Conservation (phyloP, 2,113 vertebrate species). For the Cyrtonyx montezumae region DNA sequence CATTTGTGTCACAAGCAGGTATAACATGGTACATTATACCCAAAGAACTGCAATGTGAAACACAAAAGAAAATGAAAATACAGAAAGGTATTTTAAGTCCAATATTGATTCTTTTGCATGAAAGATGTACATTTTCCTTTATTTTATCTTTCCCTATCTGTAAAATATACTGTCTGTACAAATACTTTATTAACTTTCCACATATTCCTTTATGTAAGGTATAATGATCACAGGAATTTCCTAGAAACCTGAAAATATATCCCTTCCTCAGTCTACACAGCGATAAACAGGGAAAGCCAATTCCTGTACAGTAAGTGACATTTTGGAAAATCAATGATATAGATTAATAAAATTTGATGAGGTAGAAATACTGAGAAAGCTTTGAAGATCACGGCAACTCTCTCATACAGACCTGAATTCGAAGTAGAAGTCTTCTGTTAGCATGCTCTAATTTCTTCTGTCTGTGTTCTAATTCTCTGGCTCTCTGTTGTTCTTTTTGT, state of each 20-base stretch:
- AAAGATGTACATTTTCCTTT: background rate
- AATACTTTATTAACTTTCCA: background rate
- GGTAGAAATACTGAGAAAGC: constrained; percentile 3
- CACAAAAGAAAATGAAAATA: background rate
- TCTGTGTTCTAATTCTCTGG: constrained; percentile 92
- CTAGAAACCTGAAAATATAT: background rate
- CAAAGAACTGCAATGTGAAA: background rate
- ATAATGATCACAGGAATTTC: background rate
- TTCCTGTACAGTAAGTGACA: constrained; percentile 9
- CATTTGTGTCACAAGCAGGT: constrained; percentile 28
- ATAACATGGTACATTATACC: background rate
- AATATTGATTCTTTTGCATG: background rate
- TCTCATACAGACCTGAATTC: constrained; percentile 91
- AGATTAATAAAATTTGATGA: constrained; percentile 40
- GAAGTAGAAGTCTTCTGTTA: constrained; percentile 91
- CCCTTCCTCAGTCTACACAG: background rate
- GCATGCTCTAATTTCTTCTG: constrained; percentile 97
- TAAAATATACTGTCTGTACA: background rate
- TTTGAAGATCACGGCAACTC: background rate
- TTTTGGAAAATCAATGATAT: constrained; percentile 47
- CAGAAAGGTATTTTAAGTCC: background rate
- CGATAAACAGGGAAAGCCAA: background rate
- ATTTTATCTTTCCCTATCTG: background rate
- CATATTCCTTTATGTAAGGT: background rate
- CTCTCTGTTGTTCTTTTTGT: constrained; percentile 98